Conservation (phyloP, 1,140 invertebrate genomes). For the Euglossa dilemma region DNA sequence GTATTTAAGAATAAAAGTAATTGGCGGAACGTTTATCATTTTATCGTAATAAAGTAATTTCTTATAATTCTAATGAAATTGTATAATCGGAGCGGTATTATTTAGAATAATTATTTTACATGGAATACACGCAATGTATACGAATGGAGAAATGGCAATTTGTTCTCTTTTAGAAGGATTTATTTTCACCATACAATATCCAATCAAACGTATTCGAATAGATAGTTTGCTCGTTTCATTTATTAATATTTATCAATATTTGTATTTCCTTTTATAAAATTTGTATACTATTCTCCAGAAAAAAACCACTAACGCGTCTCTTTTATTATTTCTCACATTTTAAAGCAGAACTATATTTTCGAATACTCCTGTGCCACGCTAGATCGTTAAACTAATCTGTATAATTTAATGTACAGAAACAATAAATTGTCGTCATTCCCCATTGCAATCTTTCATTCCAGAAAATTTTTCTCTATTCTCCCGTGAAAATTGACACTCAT, state of each 20-base stretch:
- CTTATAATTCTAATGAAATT: constrained; percentile 1
- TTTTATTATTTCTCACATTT: not conserved
- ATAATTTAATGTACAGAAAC: constrained; percentile 57
- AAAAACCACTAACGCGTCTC: too few relatives aligned
- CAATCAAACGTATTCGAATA: constrained; percentile 12
- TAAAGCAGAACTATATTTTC: not conserved
- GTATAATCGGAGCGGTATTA: not conserved
- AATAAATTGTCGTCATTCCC: constrained; percentile 55
- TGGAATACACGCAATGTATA: not conserved
- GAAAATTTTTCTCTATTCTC: not conserved
- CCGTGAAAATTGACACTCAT: not conserved
- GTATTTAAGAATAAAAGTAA: not conserved
- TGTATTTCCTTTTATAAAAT: not conserved
- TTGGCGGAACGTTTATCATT: not conserved
- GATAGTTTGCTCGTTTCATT: not conserved
- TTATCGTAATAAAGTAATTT: not conserved
- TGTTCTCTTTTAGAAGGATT: not conserved
- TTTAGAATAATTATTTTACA: not conserved
- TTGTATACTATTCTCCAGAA: not conserved
- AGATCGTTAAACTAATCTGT: constrained; percentile 13
- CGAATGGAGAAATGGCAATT: not conserved
- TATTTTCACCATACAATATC: not conserved
- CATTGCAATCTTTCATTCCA: not conserved
- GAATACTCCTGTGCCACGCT: not conserved
- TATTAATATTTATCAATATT: not conserved